Base-by-base conservation (phyloP, 2,888 invertebrate genomes). In the Eupithecia tripunctaria region DNA sequence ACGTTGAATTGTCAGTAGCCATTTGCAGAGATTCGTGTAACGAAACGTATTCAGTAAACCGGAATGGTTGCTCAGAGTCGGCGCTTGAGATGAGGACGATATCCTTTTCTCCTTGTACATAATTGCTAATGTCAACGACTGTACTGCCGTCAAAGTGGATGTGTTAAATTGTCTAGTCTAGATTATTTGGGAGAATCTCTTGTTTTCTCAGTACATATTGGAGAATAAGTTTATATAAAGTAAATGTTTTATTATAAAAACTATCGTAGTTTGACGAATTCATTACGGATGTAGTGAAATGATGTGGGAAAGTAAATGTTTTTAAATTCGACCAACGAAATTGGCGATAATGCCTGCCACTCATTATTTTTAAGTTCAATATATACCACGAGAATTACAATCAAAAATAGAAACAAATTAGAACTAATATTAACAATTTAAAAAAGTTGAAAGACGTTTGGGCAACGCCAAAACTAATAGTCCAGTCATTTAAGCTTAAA, bases 61-160 rank as follows among this genome's bases (percentile, higher is more conserved):
- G 3, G 25, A 51, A 12, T 21, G 1, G 15, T 21, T 51, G 51
- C 7, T 21, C 47, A 21, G 51, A 12, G 51, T 51, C 25, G 21
- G 21, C 12, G 21, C 21, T 41, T 67, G 41, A 56, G 60, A 29
- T 60, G 29, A 68, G 68, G 66, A 68, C 74, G 51, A 41, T 43
- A 66, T 65, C 71, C 74, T 68, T 56, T 71, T 74, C 74, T 68
- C 64, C 38, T 66, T 74, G 60, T 47, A 68, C 32, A 32, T 32
- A 41, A 71, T 60, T 60, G 47, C 43, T 29, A 60, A 60, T 60
- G 60, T 60, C 60, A 29, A 60, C 29, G 60, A 60, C 51, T 12
- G 21, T 51, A 51, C 51, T 2, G 21, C 12, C 51, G 21, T 10
- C 21, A 25, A 51, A 10, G 10, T 51, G 3, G 51, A 12, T 21